Base-by-base conservation (phyloP, 2,888 invertebrate genomes). In the Boloria selene region DNA sequence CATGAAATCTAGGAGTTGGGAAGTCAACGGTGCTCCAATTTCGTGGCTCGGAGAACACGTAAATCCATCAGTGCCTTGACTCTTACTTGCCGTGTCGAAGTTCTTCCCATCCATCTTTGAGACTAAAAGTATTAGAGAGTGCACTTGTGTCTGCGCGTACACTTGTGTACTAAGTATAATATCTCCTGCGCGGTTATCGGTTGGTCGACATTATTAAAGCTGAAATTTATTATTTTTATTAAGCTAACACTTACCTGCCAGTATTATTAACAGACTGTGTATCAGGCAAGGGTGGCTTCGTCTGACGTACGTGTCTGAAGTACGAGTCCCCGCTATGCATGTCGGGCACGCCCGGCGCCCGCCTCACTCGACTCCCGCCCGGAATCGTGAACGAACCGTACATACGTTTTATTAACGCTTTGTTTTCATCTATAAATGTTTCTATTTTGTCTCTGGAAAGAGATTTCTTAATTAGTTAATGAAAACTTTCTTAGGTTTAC, bases 401-500 rank as follows among this genome's bases (percentile, higher is more conserved):
- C 98, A 98, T 98, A 68, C 98, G 93, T 81, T 97, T 96, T 94
- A 98, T 97, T 74, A 98, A 85, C 64, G 98, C 98, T 86, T 98
- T 98, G 85, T 98, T 98, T 85, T 98, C 97, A 80, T 98, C 98
- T 79, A 98, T 98, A 89, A 98, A 98, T 71, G 94, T 93, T 84
- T 98, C 97, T 85, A 98, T 98, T 83, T 96, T 95, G 73, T 97
- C 97, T 88, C 98, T 98, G 93, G 60, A 94, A 13, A 14, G 14
- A 44, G n/a, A 10, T 55, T 53, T 54, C 6, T 2, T 52, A 10
- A 2, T n/a, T 50, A 49, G 49, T 17, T 49, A 17, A 2, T 50
- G 4, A 13, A 4, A 17, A 7, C n/a, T 10, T 50, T 17, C 4
- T n/a, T n/a, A n/a, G n/a, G n/a, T n/a, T n/a, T n/a, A n/a, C n/a